Evolutionary conservation across 1,140 invertebrate species (phyloP), one percentile per base, ranked within the genome.

Genomic region (Drosophila novamexicana): DNA sequence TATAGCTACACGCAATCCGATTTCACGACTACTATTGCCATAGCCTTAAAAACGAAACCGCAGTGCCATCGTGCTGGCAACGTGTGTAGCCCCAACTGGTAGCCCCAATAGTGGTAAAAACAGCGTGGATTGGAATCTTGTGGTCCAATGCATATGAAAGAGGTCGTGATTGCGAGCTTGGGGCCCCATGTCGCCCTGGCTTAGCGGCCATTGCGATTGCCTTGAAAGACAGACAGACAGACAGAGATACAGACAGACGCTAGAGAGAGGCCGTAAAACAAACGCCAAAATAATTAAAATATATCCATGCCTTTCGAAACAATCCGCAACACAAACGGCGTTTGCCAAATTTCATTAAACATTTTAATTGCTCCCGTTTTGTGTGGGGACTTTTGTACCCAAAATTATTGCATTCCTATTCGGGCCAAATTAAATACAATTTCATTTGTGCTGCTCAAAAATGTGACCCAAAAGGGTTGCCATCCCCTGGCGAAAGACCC

Each of bases 1-100:
- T 88, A 88, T 88, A 44, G 77, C 84, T 89, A 89, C 84, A 88
- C 85, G 84, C 84, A 89, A 88, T 88, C 77, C 70, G 84, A 89
- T 89, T 88, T 88, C 84, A 84, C 81, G 80, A 88, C 71, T 77
- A 62, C 73, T 62, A 78, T 75, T 81, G 65, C 68, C 65, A 66
- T 58, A 42, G 74, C 39, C 45, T 54, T 34, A 37, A 32, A 74
- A 47, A 58, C 36, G 14, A 67, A 67, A 59, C 56, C 50, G 54
- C 47, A 67, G 50, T 45, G 50, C 34, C 29, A 49, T 7, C 53
- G 54, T 34, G 42, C 6, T n/a, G 12, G 8, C 16, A 57, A 40
- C 36, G 39, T 42, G 44, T 40, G 53, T 4, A 18, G 42, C 18
- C 14, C 47, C 57, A 40, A 8, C 39, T 64, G 34, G 10, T 39